Base-by-base conservation (phyloP, 2,888 invertebrate genomes). In the Pseudeuparius sepicola region DNA sequence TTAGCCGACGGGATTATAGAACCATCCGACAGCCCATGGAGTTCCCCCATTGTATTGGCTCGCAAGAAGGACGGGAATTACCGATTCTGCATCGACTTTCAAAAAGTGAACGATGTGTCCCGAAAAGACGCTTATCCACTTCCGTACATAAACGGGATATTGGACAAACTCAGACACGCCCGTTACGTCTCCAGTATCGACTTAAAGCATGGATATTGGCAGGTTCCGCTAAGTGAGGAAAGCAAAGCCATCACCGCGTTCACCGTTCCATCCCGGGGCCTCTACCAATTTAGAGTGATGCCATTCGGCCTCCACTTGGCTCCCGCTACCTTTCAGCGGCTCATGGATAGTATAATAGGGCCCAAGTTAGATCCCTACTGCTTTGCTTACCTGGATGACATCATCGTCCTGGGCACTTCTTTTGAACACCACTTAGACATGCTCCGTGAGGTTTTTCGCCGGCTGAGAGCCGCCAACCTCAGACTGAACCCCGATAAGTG, bases 81-180 rank as follows among this genome's bases (percentile, higher is more conserved):
- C n/a, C 20, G 20, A 20, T 20, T 20, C 20, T 20, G n/a, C n/a
- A n/a, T n/a, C n/a, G n/a, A n/a, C n/a, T n/a, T n/a, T n/a, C n/a
- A n/a, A n/a, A n/a, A n/a, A n/a, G n/a, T n/a, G n/a, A n/a, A n/a
- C n/a, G 24, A 25, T 2, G 52, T 54, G 0, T 51, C 54, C 0
- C 39, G 45, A 25, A 44, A 46, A n/a, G 50, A 54, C 32, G 52
- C 52, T 0, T 53, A 56, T 37, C 53, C 53, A 1, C 14, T 56
- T 0, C 56, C 44, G 1, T 46, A 48, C 14, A 48, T 55, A 13
- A 41, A 42, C 2, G 36, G 41, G 5, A 56, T 54, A 2, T 26
- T 56, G 14, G 48, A 52, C 10, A 43, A 44, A 7, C 36, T 56
- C 3, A 35, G 50, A 2, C 33, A 41, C 4, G 53, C 53, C 3